phyloP scores from a whole-genome alignment of 2,113 vertebrate species.

The Sterna hirundo region DNA sequence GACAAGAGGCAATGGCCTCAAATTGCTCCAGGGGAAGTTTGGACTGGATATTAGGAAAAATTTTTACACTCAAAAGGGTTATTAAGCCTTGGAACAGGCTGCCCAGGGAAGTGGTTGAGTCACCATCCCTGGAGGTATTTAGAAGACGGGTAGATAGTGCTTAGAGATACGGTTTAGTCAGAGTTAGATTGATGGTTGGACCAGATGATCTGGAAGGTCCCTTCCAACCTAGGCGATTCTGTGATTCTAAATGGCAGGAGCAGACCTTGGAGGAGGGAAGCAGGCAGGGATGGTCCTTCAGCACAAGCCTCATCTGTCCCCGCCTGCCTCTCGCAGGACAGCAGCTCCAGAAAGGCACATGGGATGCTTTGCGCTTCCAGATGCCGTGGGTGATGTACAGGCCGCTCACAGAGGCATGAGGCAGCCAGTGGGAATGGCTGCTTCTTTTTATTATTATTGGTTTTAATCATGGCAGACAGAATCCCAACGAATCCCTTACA shows the following conservation, averaged over 20 bases:
- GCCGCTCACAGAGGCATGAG: accelerated
- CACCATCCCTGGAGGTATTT: no score
- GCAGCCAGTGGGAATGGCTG: background rate
- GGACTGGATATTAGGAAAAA: no score
- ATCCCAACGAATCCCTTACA: background rate
- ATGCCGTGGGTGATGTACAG: accelerated
- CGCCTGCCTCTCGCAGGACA: background rate
- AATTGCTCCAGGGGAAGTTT: no score
- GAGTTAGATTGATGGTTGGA: no score
- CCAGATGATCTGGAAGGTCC: no score
- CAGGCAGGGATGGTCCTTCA: background rate
- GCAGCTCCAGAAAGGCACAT: background rate
- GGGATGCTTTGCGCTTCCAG: background rate
- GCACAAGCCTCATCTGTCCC: background rate
- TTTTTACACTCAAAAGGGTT: no score
- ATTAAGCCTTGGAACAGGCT: no score
- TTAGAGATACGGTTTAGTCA: no score
- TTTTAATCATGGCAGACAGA: background rate
- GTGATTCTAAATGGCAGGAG: background rate
- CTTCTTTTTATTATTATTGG: background rate
- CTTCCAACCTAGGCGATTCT: no score
- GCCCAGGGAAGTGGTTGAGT: no score
- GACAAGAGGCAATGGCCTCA: no score
- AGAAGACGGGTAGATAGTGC: no score
- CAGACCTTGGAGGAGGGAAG: background rate